Evolutionary conservation across 2,113 vertebrate genomes (phyloP).

Genomic region (Trematomus loennbergii): DNA sequence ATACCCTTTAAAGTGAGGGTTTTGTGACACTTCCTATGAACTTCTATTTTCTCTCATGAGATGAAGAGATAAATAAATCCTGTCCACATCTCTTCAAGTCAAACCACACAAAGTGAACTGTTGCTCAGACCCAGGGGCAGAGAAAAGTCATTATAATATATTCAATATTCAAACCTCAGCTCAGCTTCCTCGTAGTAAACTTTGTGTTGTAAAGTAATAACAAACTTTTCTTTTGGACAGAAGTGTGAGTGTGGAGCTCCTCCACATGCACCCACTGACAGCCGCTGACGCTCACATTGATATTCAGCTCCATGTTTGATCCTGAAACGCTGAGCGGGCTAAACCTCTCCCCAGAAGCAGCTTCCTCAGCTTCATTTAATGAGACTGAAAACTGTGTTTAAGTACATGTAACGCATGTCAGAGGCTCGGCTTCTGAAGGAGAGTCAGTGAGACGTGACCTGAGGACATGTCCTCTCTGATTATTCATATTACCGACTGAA

Average conservation of each 20-base stretch:
- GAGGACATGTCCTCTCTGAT: slow-evolving; percentile 6
- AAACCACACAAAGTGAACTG: not conserved
- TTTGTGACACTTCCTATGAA: not conserved
- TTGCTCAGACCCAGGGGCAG: not conserved
- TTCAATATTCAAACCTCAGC: not conserved
- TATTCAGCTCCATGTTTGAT: slow-evolving; percentile 58
- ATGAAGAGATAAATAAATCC: not conserved
- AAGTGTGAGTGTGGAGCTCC: not conserved
- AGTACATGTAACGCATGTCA: slow-evolving; percentile 10
- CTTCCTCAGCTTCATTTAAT: slow-evolving; percentile 61
- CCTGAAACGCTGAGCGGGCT: slow-evolving; percentile 35
- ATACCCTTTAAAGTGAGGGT: not conserved
- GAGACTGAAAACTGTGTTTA: slow-evolving; percentile 22
- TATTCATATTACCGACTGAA: not conserved
- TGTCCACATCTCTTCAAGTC: not conserved
- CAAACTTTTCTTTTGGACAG: not conserved
- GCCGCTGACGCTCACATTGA: slow-evolving; percentile 42
- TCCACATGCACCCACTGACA: not conserved
- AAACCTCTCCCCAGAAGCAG: slow-evolving; percentile 17
- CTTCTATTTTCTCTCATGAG: not conserved
- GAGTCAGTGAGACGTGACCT: not conserved
- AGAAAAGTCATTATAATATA: not conserved
- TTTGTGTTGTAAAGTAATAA: not conserved
- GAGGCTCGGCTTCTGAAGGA: slow-evolving; percentile 2
- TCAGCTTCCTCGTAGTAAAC: not conserved